Evolutionary conservation across 2,113 vertebrate species (phyloP).

Genomic region (Xenopus borealis): DNA sequence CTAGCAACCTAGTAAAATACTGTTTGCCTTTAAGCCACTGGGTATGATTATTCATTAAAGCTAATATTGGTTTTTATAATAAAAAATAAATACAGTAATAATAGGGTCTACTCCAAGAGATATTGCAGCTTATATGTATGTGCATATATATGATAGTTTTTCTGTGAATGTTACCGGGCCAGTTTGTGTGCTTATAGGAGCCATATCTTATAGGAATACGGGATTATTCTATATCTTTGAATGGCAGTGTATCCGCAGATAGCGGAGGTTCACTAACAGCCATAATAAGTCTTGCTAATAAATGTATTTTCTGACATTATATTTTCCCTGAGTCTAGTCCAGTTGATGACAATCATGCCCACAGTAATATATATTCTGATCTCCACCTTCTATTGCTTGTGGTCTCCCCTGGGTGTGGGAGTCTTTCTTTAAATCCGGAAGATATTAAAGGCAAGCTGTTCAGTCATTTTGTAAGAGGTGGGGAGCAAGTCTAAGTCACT

Average conservation of each 20-base stretch:
- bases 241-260: neutral
- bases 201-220: neutral
- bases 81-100: constrained; percentile 33
- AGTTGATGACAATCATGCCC: neutral
- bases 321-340: no score
- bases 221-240: neutral
- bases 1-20: constrained; percentile 33
- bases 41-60: constrained; percentile 33
- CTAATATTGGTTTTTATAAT: constrained; percentile 37
- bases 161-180: neutral
- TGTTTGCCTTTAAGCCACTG: constrained; percentile 35
- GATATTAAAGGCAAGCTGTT: constrained; percentile 45
- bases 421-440: constrained; percentile 37
- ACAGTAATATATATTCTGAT: constrained; percentile 38
- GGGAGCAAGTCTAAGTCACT: constrained; percentile 29
- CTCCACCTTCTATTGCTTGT: constrained; percentile 27
- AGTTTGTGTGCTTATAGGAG: neutral
- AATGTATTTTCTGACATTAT: no score
- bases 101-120: neutral
- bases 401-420: constrained; percentile 37
- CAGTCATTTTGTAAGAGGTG: constrained; percentile 44
- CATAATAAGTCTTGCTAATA: no score
- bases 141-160: neutral
- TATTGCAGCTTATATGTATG: constrained; percentile 12
- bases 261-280: no score